Evolutionary conservation across 1,140 invertebrate genomes (phyloP), one percentile per base, ranked within the genome.

Genomic region (Brachionus manjavacas): DNA sequence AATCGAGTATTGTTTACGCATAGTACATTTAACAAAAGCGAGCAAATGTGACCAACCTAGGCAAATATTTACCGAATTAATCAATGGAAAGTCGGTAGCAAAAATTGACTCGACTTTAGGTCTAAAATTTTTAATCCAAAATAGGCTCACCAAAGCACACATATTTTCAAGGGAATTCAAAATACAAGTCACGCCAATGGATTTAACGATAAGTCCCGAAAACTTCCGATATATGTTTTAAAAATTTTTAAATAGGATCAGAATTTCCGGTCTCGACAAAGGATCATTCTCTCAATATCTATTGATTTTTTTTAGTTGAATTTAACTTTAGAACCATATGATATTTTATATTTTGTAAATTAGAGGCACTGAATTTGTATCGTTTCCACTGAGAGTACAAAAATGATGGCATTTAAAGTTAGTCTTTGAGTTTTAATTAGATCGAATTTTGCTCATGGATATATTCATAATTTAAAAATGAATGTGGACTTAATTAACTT

Each of bases 361-460:
- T 41, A 41, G 16, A 74, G 39, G 11, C 39, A 74, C n/a, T 41
- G 39, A 74, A 49, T 25, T 70, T 35, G 31, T 35, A 31, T 70
- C 12, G 20, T 35, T 76, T 35, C 43, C 41, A 76, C 9, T 25
- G 39, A 76, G 43, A 76, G 41, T 49, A 74, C 31, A 74, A 76
- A 76, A 76, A 76, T 76, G 72, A 76, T 76, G 72, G 72, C 72
- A 76, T 76, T 76, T 76, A 76, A 76, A 76, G 72, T 76, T 76
- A 49, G 72, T 76, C 23, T 76, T 35, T 35, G 20, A 25, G 23
- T 76, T 76, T 49, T 25, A 49, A 49, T 76, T 76, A 43, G 35
- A 41, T 20, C 39, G 8, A n/a, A 76, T 46, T 76, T 76, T 25
- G 43, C 43, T 31, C 46, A 46, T 25, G 39, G 52, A 64, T 31